A percentile compares a stretch with the other conserved stretches of the same genome.
Evolutionary conservation across 2,797 vertebrate genomes (phyloP).

Genomic region (Rhynchotus rufescens): DNA sequence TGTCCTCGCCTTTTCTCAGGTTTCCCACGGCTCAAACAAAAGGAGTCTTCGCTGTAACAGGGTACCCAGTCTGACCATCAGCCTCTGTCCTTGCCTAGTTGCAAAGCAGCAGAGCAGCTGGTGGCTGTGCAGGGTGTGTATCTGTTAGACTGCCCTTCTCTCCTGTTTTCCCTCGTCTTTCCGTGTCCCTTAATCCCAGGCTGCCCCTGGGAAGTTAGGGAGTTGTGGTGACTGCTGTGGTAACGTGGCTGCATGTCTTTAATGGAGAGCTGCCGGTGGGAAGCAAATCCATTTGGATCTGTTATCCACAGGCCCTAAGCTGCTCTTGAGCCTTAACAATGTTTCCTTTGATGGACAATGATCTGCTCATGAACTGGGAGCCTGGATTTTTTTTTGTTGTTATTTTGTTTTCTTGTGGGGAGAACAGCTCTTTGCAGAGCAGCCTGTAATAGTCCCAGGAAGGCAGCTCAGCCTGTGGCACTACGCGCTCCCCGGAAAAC

Average conservation of each 20-base stretch:
- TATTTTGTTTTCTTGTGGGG: neutral
- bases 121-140: fast-evolving
- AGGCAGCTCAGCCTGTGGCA: neutral
- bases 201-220: fast-evolving
- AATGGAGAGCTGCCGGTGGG: neutral
- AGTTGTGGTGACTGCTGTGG: fast-evolving
- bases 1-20: fast-evolving
- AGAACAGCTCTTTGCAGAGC: neutral
- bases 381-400: neutral
- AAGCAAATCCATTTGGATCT: neutral
- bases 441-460: neutral
- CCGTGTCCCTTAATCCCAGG: fast-evolving
- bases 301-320: neutral
- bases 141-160: fast-evolving
- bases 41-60: neutral
- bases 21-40: fast-evolving
- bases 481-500: neutral
- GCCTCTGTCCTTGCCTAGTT: fast-evolving
- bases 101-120: neutral
- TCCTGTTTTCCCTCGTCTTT: neutral
- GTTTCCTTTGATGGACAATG: neutral
- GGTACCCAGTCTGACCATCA: fast-evolving
- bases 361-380: neutral
- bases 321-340: neutral
- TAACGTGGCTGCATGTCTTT: fast-evolving